Base-by-base conservation (phyloP, 2,113 vertebrate species). In the Corythoichthys haematopterus region DNA sequence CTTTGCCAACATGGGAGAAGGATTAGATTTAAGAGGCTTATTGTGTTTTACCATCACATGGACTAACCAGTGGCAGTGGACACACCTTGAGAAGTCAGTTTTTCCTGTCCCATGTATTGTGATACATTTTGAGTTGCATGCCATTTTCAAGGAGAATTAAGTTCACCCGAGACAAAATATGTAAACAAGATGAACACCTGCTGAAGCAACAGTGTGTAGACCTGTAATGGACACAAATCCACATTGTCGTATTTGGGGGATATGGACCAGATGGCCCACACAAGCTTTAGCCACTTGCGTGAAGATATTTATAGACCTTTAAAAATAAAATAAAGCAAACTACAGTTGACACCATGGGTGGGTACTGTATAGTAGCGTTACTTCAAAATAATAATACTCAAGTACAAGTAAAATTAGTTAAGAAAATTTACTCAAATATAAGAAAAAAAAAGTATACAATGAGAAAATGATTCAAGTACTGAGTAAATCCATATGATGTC, bases 21-120 rank as follows among this genome's bases (percentile, higher is more conserved):
- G 86, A 89, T 91, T 91, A 91, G 64, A 74, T 62, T 58, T 90
- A 91, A 91, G 85, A 87, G 82, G 89, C 88, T 91, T 90, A 91
- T 77, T 85, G 74, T 85, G 79, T 88, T 89, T 88, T 75, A 87
- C 61, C 82, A 80, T 86, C 88, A 86, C 80, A 84, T 86, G 84
- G 85, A 72, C 71, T n/a, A 68, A 81, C 64, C 75, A 73, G 68
- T 64, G 58, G 7, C 6, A 15, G 33, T 63, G 33, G 55, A 36
- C 57, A 70, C 55, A 64, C 47, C 60, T 62, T 62, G 20, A 68
- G 67, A 37, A 2, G 16, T 69, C 47, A 59, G 35, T 20, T n/a
- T 77, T 79, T 51, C 58, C 20, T 7, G 11, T 62, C 43, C 20
- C 4, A 33, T 3, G 60, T 33, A 46, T 7, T 9, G 1, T 46